Evolutionary conservation across 2,888 invertebrate genomes (phyloP).

Genomic region (Anarsia innoxiella): DNA sequence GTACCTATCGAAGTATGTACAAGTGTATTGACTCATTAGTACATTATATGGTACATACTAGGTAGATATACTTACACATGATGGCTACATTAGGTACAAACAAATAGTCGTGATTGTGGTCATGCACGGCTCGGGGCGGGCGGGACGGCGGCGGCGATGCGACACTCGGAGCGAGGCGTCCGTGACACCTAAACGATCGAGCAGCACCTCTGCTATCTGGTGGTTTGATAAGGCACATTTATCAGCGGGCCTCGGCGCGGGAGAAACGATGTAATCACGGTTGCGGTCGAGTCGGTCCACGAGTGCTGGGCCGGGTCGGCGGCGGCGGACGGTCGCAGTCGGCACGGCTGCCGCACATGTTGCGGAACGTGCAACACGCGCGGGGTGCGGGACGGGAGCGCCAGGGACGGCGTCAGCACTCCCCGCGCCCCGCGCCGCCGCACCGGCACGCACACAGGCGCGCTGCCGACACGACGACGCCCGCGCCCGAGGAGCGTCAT

Average conservation of each 20-base stretch:
- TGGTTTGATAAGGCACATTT: slow-evolving; percentile 64
- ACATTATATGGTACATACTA: background rate
- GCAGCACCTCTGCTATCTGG: slow-evolving; percentile 72
- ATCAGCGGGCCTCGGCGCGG: slow-evolving; percentile 60
- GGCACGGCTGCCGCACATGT: slow-evolving; percentile 58
- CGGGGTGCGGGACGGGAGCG: slow-evolving; percentile 63
- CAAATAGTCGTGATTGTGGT: slow-evolving; percentile 45
- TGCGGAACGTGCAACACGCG: slow-evolving; percentile 68
- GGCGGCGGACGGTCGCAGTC: slow-evolving; percentile 32
- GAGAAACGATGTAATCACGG: slow-evolving; percentile 44
- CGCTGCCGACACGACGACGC: slow-evolving; percentile 38
- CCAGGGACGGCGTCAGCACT: slow-evolving; percentile 56
- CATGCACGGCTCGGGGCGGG: slow-evolving; percentile 43
- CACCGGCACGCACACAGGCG: slow-evolving; percentile 60
- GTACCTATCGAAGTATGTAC: too few species aligned
- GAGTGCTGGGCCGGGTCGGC: slow-evolving; percentile 26
- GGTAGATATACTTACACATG: background rate
- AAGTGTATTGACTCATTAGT: too few species aligned
- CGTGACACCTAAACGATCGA: slow-evolving; percentile 69
- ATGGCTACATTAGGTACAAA: slow-evolving; percentile 42
- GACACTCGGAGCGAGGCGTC: slow-evolving; percentile 50
- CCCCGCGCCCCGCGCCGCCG: too few species aligned
- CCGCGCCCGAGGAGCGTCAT: slow-evolving; percentile 68
- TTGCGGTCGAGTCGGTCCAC: slow-evolving; percentile 11
- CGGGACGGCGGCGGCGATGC: slow-evolving; percentile 28